phyloP scores from a whole-genome alignment of 2,113 vertebrate genomes.

The Perognathus longimembris region DNA sequence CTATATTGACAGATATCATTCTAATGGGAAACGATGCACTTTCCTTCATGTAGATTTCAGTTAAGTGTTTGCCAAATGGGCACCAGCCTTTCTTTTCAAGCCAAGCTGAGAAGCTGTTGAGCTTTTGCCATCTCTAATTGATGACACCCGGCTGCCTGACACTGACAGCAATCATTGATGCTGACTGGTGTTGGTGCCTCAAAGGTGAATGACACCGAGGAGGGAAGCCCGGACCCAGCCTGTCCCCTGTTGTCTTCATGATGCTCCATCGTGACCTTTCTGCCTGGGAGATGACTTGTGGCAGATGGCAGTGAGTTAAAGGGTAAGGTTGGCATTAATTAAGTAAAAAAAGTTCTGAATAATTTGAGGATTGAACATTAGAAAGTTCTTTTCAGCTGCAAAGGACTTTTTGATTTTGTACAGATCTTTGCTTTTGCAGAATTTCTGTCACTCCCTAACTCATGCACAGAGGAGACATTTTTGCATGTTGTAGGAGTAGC shows the following conservation, averaged over 20 bases:
- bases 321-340: constrained; percentile 69
- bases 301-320: constrained; percentile 68
- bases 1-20: constrained; percentile 17
- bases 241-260: constrained; percentile 20
- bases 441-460: background rate
- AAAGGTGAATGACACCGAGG: constrained; percentile 12
- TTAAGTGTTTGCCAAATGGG: background rate
- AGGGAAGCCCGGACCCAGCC: constrained; percentile 7
- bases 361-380: constrained; percentile 14
- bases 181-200: constrained; percentile 37
- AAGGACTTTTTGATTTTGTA: background rate
- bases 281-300: constrained; percentile 43
- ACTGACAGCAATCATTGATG: background rate
- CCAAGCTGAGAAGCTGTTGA: constrained; percentile 34
- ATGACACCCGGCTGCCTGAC: constrained; percentile 38
- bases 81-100: constrained; percentile 30
- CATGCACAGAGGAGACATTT: background rate
- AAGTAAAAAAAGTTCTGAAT: constrained; percentile 55
- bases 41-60: background rate
- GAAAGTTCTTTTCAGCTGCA: background rate
- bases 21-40: background rate
- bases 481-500: background rate
- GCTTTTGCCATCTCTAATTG: constrained; percentile 26
- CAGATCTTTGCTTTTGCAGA: constrained; percentile 35
- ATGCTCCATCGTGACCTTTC: constrained; percentile 72